phyloP scores from a whole-genome alignment of 2,888 invertebrate species.

The Salpingus planirostris region DNA sequence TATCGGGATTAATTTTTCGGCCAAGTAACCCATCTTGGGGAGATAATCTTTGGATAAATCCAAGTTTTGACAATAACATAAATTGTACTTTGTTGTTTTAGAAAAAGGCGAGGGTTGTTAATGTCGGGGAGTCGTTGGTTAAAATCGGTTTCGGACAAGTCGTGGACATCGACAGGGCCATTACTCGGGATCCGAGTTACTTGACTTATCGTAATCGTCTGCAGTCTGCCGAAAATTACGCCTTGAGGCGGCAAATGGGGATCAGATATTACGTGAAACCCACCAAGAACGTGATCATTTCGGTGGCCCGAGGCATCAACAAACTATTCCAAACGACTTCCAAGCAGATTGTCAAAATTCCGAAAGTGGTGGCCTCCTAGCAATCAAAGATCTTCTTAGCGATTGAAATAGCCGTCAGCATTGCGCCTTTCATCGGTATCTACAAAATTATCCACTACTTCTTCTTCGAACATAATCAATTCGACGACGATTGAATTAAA shows the following conservation, averaged over 20 bases:
- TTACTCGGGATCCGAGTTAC: conserved; percentile 30
- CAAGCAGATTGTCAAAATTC: conserved; percentile 11
- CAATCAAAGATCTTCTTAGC: conserved; percentile 26
- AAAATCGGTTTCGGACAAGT: conserved; percentile 62
- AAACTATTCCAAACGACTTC: conserved; percentile 8
- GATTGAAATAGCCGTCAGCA: conserved; percentile 23
- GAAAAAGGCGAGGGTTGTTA: conserved; percentile 35
- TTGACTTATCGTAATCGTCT: conserved; percentile 39
- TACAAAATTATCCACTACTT: conserved; percentile 29
- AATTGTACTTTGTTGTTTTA: conserved; percentile 14
- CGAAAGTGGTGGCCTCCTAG: conserved; percentile 22
- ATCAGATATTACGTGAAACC: conserved; percentile 44
- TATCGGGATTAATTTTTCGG: no score
- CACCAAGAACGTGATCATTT: conserved; percentile 24
- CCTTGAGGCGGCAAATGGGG: conserved; percentile 43
- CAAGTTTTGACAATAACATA: no score
- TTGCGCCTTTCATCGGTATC: conserved; percentile 25
- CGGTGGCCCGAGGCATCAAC: conserved; percentile 14
- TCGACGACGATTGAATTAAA: neutral
- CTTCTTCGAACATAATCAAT: conserved; percentile 20
- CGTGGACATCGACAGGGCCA: conserved; percentile 60
- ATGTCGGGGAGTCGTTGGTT: conserved; percentile 47
- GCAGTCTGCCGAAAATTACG: conserved; percentile 40
- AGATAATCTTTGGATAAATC: no score
- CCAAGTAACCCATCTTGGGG: no score